These are phyloP conservation scores for Danaus plexippus DNA, from an alignment of 1,140 invertebrate genomes.

Conservation along the genomic window DNA sequence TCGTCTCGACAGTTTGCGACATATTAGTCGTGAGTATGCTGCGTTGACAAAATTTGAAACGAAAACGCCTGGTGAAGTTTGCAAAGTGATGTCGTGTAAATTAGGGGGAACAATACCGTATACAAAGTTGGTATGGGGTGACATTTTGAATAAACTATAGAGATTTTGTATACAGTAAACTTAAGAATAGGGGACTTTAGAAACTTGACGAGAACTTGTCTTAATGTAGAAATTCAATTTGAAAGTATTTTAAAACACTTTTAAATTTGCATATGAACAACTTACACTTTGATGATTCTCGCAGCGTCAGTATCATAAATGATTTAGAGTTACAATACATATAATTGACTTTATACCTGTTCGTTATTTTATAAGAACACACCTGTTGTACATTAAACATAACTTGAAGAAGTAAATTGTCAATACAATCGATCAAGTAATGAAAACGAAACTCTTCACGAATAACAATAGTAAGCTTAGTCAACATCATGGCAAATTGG, in stretches of 20 bases:
- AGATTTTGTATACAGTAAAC: constrained; percentile 25
- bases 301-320: no score
- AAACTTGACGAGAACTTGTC: constrained; percentile 6
- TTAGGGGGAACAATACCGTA: constrained; percentile 28
- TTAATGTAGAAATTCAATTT: no score
- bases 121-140: constrained; percentile 20
- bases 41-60: constrained; percentile 16
- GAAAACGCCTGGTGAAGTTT: constrained; percentile 23
- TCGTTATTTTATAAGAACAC: no score
- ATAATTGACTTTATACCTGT: no score
- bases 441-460: constrained; percentile 16
- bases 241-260: no score
- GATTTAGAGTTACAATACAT: no score
- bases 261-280: no score
- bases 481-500: constrained; percentile 17
- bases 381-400: no score
- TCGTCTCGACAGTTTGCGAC: no score
- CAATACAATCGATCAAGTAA: constrained; percentile 14
- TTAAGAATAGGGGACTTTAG: constrained; percentile 16
- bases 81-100: constrained; percentile 29
- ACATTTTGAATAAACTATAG: constrained; percentile 19
- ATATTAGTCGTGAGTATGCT: no score
- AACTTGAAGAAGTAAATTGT: background rate
- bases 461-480: constrained; percentile 18
- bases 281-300: no score